A percentile compares a stretch with the other conserved stretches of the same genome.
Conservation (phyloP, 2,797 vertebrate genomes). For the Pipistrellus nathusii region DNA sequence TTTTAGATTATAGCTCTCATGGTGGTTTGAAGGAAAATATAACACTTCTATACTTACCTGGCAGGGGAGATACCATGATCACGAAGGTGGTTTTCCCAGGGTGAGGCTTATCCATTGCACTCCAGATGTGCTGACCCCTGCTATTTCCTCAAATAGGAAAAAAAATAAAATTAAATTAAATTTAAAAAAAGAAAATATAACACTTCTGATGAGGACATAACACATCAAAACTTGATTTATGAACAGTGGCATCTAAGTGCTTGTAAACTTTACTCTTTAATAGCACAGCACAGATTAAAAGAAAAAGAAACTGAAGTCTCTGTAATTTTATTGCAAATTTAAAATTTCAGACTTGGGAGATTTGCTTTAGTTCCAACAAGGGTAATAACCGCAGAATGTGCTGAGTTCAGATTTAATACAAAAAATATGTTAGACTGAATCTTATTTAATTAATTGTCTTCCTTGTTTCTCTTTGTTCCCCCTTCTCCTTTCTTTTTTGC, state of each 20-base stretch:
- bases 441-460: not conserved
- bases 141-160: no score
- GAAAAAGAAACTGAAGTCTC: not conserved
- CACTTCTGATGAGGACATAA: not conserved
- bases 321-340: constrained; percentile 51
- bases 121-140: no score
- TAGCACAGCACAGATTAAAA: not conserved
- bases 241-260: not conserved
- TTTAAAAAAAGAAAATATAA: not conserved
- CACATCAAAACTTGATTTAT: not conserved
- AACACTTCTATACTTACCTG: not conserved
- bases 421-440: not conserved
- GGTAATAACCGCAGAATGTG: not conserved
- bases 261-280: not conserved
- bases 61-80: no score
- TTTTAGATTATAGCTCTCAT: not conserved
- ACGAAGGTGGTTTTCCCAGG: no score
- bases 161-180: no score
- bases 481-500: constrained; percentile 46
- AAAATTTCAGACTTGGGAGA: constrained; percentile 28
- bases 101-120: no score
- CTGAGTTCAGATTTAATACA: not conserved
- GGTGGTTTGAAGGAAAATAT: not conserved
- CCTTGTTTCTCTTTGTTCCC: not conserved
- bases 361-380: not conserved